Base-by-base conservation (phyloP, 2,113 vertebrate species). In the Fulica atra region DNA sequence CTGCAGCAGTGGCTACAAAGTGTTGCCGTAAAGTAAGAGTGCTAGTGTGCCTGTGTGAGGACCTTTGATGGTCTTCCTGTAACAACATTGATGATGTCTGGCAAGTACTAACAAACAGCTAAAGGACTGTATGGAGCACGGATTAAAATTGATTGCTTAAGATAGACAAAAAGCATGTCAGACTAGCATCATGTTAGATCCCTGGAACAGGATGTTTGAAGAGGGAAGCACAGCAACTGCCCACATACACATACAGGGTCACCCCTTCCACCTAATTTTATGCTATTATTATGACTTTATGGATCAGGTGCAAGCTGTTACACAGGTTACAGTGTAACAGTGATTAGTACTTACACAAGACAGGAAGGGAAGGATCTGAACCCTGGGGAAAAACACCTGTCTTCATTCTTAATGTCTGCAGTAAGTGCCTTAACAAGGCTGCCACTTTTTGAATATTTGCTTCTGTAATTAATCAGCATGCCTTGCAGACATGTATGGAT, bases 341-440 rank as follows among this genome's bases (percentile, higher is more conserved):
- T n/a, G 46, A 61, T 31, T 54, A 2, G 48, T 64, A 54, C 23
- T 73, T 2, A 5, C 28, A 23, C 6, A 56, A 33, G 54, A 92
- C 44, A 73, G 83, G 54, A 77, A 53, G 9, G 28, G 42, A 44
- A 44, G 42, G 42, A 61, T 63, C 35, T 65, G 54, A 93, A 86
- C 33, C 40, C 19, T 72, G n/a, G 17, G 42, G 42, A 18, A 72
- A 64, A 66, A 86, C 4, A 19, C 14, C 8, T 56, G 16, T 65
- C 63, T 73, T 77, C 36, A 70, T 92, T 86, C 46, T 46, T 73
- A 54, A 70, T 92, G 19, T 81, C 16, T 60, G 42, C 19, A 79
- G 66, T 38, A 82, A 92, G 82, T 92, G 77, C 80, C 64, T 92
- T 92, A 81, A 82, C 40, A 76, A 77, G 78, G 73, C 72, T 90